Conservation (phyloP, 1,140 invertebrate genomes). For the Danaus melanippus region DNA sequence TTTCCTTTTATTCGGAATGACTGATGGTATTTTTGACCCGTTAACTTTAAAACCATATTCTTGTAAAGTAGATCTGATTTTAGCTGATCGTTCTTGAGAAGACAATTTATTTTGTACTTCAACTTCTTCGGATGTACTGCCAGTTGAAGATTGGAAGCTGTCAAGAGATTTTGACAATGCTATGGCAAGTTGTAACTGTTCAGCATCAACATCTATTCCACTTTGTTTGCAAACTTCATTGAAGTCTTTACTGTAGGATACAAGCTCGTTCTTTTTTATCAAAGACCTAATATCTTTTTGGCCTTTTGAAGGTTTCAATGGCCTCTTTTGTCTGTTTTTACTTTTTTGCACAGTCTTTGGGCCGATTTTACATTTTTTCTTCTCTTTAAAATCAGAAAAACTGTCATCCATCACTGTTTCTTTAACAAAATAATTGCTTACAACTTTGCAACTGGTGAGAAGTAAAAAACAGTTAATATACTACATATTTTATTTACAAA, state of each 20-base stretch:
- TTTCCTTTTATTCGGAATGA: conserved; percentile 28
- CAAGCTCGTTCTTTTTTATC: conserved; percentile 46
- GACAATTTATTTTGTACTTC: conserved; percentile 32
- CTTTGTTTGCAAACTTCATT: conserved; percentile 48
- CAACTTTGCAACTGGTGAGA: conserved; percentile 34
- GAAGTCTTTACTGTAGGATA: conserved; percentile 55
- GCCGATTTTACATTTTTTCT: conserved; percentile 33
- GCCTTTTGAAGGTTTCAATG: conserved; percentile 35
- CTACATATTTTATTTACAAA: conserved; percentile 28
- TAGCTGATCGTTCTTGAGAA: conserved; percentile 37
- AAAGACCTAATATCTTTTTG: conserved; percentile 57
- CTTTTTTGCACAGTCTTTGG: conserved; percentile 27
- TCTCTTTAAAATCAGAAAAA: conserved; percentile 44
- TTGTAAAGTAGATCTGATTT: conserved; percentile 52
- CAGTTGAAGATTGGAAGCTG: conserved; percentile 20
- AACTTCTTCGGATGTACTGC: conserved; percentile 3
- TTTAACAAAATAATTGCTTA: conserved; percentile 48
- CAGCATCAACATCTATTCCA: conserved; percentile 68
- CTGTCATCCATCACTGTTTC: conserved; percentile 56
- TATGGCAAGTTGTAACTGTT: conserved; percentile 73
- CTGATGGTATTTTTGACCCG: conserved; percentile 29
- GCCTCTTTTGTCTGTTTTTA: conserved; percentile 27
- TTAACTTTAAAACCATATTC: conserved; percentile 61
- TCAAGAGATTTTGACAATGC: conserved; percentile 72
- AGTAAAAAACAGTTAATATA: conserved; percentile 48